Base-by-base conservation (phyloP, 2,797 vertebrate species). In the Helicolenus hilgendorfi region DNA sequence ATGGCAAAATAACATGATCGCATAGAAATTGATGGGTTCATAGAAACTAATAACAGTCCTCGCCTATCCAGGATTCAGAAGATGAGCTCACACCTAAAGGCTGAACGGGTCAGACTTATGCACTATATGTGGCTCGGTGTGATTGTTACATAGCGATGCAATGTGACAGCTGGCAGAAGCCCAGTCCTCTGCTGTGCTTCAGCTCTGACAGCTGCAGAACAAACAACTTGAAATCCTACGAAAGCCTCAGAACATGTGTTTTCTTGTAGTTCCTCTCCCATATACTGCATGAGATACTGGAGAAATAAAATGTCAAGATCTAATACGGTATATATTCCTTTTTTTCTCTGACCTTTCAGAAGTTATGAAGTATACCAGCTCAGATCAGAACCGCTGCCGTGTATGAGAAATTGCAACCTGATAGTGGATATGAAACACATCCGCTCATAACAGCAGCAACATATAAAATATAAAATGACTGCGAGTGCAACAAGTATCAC, bases 331-430 rank as follows among this genome's bases (percentile, higher is more conserved):
- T 18, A 1, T n/a, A n/a, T 78, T 58, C 11, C 18, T 60, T 56
- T 77, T 83, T 83, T 78, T 72, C 74, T 53, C 49, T 89, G 85
- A 90, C 84, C 86, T 93, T 92, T 92, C 29, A 70, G 31, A 74
- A 31, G 33, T 72, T 73, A 31, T 45, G 73, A 79, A 83, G 26
- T 59, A 14, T 10, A 71, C 35, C 11, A 14, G 27, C 68, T 65
- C 36, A 38, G n/a, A 59, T 9, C 27, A 70, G 29, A 70, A 36
- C 7, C 4, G 9, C 41, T 33, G 33, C 11, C 0, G 2, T 27
- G 24, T 26, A 56, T 1, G 2, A 72, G n/a, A 45, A 29, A 60
- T 70, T 45, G 24, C 35, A 87, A 49, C 10, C 14, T 60, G 58
- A 81, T 9, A 26, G 56, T 20, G 35, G 49, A 63, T 27, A 15